Evolutionary conservation across 2,113 vertebrate genomes (phyloP).

Genomic region (Oenanthe oenanthe): DNA sequence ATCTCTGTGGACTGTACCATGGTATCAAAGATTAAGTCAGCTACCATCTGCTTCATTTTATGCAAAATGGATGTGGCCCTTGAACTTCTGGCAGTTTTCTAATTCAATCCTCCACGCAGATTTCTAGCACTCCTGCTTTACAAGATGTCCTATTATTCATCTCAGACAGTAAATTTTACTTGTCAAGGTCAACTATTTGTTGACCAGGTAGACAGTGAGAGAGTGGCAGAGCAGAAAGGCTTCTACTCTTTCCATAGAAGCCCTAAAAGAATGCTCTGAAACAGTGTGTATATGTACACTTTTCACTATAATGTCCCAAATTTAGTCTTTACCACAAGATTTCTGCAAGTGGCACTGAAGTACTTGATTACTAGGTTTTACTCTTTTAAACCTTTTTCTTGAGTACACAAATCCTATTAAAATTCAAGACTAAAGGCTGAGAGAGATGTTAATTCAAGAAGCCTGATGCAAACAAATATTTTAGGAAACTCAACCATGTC

Average conservation of each 20-base stretch:
- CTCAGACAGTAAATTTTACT: background rate
- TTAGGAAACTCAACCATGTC: background rate
- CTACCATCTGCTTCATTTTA: slow-evolving; percentile 63
- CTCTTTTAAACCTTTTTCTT: background rate
- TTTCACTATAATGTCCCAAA: background rate
- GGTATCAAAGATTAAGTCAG: slow-evolving; percentile 56
- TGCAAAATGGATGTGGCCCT: slow-evolving; percentile 57
- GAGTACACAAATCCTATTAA: background rate
- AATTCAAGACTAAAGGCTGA: background rate
- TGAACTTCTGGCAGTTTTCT: slow-evolving; percentile 52
- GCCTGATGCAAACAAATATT: background rate
- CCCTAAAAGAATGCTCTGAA: background rate
- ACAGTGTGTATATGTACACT: background rate
- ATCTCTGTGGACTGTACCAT: background rate
- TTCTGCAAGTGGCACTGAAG: background rate
- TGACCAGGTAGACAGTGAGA: background rate
- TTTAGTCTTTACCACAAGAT: background rate
- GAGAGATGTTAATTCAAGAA: background rate
- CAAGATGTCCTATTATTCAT: slow-evolving; percentile 8
- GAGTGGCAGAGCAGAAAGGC: background rate
- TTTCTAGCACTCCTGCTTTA: slow-evolving; percentile 8
- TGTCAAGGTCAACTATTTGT: background rate
- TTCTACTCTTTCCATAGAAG: background rate
- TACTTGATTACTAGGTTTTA: background rate
- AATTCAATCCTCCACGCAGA: slow-evolving; percentile 4